These are phyloP conservation scores for Cheiracanthium punctorium DNA, from an alignment of 2,888 invertebrate genomes.

Conservation along the genomic window DNA sequence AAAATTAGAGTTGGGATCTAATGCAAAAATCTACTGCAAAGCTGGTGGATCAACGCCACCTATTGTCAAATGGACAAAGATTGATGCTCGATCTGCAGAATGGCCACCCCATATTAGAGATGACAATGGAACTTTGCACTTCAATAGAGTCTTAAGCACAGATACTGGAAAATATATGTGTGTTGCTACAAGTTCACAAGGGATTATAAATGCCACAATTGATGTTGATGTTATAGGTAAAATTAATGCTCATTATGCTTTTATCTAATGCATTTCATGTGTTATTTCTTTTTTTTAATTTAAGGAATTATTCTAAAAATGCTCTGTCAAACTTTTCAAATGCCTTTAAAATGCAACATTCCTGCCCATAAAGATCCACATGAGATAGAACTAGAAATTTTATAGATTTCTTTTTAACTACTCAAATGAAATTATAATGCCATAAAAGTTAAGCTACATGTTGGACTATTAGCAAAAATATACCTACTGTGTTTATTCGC, in stretches of 20 bases:
- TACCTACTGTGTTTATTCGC: too few relatives aligned
- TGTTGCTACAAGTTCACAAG: conserved; percentile 86
- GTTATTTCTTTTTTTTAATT: too few relatives aligned
- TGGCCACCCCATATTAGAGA: conserved; percentile 87
- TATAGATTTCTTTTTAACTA: too few relatives aligned
- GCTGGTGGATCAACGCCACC: conserved; percentile 87
- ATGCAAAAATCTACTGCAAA: conserved; percentile 91
- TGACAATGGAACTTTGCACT: conserved; percentile 89
- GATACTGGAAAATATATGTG: conserved; percentile 90
- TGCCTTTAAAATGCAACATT: too few relatives aligned
- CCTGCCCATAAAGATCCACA: too few relatives aligned
- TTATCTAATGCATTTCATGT: too few relatives aligned
- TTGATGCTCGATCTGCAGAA: conserved; percentile 79
- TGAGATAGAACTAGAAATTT: too few relatives aligned
- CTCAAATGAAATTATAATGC: too few relatives aligned
- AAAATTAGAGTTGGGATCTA: conserved; percentile 87
- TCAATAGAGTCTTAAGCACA: conserved; percentile 83
- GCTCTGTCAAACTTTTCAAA: too few relatives aligned
- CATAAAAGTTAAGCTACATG: too few relatives aligned
- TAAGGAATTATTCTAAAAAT: too few relatives aligned
- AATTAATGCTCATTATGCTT: conserved; percentile 77
- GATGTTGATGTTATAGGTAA: conserved; percentile 87
- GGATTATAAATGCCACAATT: conserved; percentile 88
- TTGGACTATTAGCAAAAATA: too few relatives aligned
- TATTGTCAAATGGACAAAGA: conserved; percentile 82